Base-by-base conservation (phyloP, 2,888 invertebrate species). In the Sympetrum striolatum region DNA sequence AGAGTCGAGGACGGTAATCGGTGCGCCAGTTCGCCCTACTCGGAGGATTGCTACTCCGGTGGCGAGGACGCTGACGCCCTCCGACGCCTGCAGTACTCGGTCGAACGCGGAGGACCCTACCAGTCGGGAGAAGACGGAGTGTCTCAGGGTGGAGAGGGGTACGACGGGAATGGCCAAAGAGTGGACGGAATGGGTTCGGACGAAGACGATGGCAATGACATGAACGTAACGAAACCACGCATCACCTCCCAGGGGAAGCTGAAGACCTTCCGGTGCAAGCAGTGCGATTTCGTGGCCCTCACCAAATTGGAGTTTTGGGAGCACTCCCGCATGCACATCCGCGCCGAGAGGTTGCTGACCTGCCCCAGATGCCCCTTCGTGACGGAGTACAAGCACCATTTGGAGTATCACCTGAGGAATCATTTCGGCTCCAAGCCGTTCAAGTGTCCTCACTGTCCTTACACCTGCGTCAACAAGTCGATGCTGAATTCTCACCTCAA, bases 401-500 rank as follows among this genome's bases (percentile, higher is more conserved):
- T 99, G 91, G 99, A 99, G 93, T 99, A 99, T 93, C 99, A 99
- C 93, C 95, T 99, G 93, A 95, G 98, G 80, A 99, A 99, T 93
- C 99, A 99, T 94, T 96, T 97, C 92, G 98, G 98, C 73, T 97
- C 97, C 0, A 99, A 99, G 93, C 99, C 99, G 1, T 99, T 98
- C 95, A 97, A 97, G 93, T 99, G 99, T 94, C 95, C 96, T 91
- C 96, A 98, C 93, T 99, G 99, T 93, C 95, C 96, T 31, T 98
- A 98, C 93, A 96, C 96, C 0, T 99, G 99, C 93, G 98, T 99
- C n/a, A 99, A 98, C 94, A 98, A 99, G 93, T 99, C 99, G 0
- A 99, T 99, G 99, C 95, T 99, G 90, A 99, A 98, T 94, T 99
- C 98, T 0, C 99, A 99, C 93, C 96, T 98, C 93, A 99, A 99